phyloP scores from a whole-genome alignment of 2,113 vertebrate genomes.

The Chionis minor region DNA sequence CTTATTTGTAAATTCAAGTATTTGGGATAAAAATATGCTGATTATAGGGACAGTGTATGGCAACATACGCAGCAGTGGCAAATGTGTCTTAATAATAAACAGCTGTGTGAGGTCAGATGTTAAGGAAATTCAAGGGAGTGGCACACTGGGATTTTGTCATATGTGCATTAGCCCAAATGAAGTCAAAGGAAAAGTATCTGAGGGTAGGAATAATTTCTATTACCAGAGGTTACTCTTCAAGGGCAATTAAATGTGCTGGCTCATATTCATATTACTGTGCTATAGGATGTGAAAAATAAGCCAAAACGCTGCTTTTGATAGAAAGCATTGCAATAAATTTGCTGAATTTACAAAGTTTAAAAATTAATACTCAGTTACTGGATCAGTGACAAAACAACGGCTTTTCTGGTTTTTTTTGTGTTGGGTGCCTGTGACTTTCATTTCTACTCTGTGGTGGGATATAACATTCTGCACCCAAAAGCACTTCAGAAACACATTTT shows the following conservation, averaged over 20 bases:
- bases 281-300: not conserved
- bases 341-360: not conserved
- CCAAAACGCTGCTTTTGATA: not conserved
- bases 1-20: slow-evolving; percentile 86
- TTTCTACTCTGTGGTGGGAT: not conserved
- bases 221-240: slow-evolving; percentile 15
- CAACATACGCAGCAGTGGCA: not conserved
- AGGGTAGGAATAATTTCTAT: not conserved
- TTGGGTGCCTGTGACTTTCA: not conserved
- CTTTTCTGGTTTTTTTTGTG: not conserved
- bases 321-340: not conserved
- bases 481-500: not conserved
- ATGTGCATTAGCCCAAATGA: not conserved
- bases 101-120: not conserved
- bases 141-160: not conserved
- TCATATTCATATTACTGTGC: not conserved
- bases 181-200: not conserved
- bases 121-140: not conserved
- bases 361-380: not conserved
- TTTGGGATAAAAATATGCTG: slow-evolving; percentile 76
- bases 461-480: not conserved
- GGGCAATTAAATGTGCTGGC: not conserved
- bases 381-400: not conserved
- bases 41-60: slow-evolving; percentile 51
- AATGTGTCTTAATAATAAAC: slow-evolving; percentile 16